Percentiles rank a stretch among this genome's conserved stretches.
Conservation (phyloP, 2,797 vertebrate species). For the Argyrosomus regius region DNA sequence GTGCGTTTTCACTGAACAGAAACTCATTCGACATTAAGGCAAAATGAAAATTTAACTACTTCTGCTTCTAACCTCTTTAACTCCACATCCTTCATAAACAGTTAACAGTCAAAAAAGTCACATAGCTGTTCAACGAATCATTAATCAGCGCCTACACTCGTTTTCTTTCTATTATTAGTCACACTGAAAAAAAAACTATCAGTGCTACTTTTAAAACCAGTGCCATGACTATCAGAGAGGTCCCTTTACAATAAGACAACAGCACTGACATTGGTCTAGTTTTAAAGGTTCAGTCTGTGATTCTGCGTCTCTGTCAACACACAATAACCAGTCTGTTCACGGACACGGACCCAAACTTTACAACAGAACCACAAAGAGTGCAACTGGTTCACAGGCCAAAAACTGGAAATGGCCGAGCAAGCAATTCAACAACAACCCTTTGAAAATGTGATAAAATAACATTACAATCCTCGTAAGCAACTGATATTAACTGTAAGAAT, state of each 20-base stretch:
- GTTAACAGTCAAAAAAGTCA: background rate
- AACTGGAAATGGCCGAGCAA: slow-evolving; percentile 20
- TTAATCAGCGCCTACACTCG: background rate
- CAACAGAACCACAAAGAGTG: slow-evolving; percentile 9
- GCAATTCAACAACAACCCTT: background rate
- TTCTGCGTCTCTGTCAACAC: slow-evolving; percentile 1
- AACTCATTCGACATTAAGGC: background rate
- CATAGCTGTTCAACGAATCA: slow-evolving; percentile 1
- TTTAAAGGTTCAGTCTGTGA: slow-evolving; percentile 2
- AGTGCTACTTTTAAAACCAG: slow-evolving; percentile 2
- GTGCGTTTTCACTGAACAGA: background rate
- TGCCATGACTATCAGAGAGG: slow-evolving; percentile 3
- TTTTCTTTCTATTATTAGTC: slow-evolving; percentile 2
- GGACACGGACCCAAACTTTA: slow-evolving; percentile 10
- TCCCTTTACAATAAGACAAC: slow-evolving; percentile 27
- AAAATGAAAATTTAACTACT: no score
- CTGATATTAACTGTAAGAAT: background rate
- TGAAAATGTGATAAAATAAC: background rate
- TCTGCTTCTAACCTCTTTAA: background rate
- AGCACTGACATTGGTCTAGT: slow-evolving; percentile 2
- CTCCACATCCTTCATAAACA: background rate
- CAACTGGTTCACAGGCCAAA: slow-evolving; percentile 48
- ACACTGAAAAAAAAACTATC: background rate
- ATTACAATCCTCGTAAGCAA: no score
- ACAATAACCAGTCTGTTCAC: slow-evolving; percentile 34